phyloP scores from a whole-genome alignment of 2,113 vertebrate genomes.

The Erythrolamprus reginae region DNA sequence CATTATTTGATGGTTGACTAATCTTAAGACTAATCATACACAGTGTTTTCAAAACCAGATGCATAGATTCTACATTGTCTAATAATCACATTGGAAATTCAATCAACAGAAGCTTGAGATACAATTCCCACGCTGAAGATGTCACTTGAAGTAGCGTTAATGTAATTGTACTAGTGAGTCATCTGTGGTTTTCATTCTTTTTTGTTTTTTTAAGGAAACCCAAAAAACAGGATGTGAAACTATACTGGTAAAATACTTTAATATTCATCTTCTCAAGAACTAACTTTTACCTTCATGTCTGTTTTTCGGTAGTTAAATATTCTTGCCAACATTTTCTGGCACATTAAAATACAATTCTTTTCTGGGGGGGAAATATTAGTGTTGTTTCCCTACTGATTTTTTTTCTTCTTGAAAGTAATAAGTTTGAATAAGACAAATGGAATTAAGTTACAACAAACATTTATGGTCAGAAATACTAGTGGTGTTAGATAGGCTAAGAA shows the following conservation, averaged over 20 bases:
- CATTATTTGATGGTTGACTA: accelerated
- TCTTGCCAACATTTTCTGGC: not conserved
- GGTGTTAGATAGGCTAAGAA: not conserved
- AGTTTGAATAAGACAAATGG: not conserved
- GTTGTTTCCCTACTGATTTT: not conserved
- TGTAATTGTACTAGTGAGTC: not conserved
- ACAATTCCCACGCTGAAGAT: not conserved
- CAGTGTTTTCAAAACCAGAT: accelerated
- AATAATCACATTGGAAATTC: not conserved
- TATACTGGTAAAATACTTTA: not conserved
- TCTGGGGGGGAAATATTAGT: not conserved
- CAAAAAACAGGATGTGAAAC: not conserved
- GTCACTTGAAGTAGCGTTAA: not conserved
- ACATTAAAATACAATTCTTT: not conserved
- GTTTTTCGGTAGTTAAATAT: not conserved
- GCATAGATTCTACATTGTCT: not conserved
- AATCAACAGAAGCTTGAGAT: not conserved
- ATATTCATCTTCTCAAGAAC: not conserved
- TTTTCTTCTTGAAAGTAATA: slow-evolving; percentile 26
- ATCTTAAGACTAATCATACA: not conserved
- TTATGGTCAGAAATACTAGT: not conserved
- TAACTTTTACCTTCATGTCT: slow-evolving; percentile 3
- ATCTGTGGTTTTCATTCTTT: not conserved
- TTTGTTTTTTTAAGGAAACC: not conserved
- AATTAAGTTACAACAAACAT: not conserved